Evolutionary conservation across 2,797 vertebrate genomes (phyloP).

Genomic region (Cetoscarus ocellatus): DNA sequence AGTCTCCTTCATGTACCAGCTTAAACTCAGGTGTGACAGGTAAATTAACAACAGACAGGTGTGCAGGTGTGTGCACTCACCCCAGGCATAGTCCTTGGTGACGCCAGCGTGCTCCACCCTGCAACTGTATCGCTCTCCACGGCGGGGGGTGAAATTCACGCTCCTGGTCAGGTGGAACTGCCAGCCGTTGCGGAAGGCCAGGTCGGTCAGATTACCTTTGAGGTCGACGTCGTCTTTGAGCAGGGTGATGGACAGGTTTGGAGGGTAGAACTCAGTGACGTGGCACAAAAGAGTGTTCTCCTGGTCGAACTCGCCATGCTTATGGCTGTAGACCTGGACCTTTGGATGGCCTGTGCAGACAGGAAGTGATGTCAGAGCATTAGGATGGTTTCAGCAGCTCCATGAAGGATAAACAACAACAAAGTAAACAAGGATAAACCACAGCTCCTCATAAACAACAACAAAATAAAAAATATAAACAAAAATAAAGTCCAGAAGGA

Average conservation of each 20-base stretch:
- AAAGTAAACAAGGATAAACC: too few relatives aligned
- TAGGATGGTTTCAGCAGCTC: too few relatives aligned
- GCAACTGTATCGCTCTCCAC: constrained; percentile 21
- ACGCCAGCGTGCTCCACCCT: constrained; percentile 65
- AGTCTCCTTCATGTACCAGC: too few relatives aligned
- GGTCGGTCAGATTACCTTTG: constrained; percentile 66
- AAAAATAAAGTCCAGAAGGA: too few relatives aligned
- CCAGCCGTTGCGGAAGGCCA: constrained; percentile 89
- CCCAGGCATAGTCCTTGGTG: constrained; percentile 25
- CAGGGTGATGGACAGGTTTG: constrained; percentile 81
- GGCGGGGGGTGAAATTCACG: constrained; percentile 49
- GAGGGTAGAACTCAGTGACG: constrained; percentile 86
- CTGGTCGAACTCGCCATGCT: constrained; percentile 14
- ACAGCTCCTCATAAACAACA: too few relatives aligned
- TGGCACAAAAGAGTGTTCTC: constrained; percentile 87
- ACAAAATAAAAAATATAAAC: too few relatives aligned
- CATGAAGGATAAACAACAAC: too few relatives aligned
- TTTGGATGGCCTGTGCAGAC: constrained; percentile 67
- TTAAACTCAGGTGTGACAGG: not conserved
- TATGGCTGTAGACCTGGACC: constrained; percentile 84
- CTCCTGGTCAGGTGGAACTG: constrained; percentile 86
- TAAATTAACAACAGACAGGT: not conserved
- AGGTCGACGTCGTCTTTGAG: constrained; percentile 63
- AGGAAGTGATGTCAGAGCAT: not conserved
- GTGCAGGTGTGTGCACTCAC: constrained; percentile 69